phyloP scores from a whole-genome alignment of 2,113 vertebrate species.

The Zeus faber region DNA sequence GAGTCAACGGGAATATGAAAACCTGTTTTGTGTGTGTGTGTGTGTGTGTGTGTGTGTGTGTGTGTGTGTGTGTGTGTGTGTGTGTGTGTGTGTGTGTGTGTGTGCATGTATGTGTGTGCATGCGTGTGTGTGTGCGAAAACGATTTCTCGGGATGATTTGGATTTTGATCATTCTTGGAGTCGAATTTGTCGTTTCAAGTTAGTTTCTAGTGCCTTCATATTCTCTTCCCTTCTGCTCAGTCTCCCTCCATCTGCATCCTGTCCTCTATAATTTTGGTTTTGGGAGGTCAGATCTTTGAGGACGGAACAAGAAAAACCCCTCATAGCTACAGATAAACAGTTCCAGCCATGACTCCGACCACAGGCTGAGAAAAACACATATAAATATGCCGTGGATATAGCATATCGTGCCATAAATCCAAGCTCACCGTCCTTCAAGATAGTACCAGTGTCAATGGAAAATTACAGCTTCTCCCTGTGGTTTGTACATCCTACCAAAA shows the following conservation, averaged over 20 bases:
- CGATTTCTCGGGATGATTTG: no score
- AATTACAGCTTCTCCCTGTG: constrained; percentile 40
- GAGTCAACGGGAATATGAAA: no score
- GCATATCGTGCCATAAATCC: constrained; percentile 36
- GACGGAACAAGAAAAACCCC: constrained; percentile 29
- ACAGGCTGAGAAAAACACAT: constrained; percentile 19
- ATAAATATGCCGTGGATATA: constrained; percentile 32
- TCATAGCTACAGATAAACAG: constrained; percentile 13
- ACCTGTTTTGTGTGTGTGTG: no score
- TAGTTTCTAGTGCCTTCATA: no score
- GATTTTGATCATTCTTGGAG: no score
- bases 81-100: not conserved
- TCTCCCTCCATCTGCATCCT: no score
- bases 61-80: constrained; percentile 9
- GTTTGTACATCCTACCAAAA: no score
- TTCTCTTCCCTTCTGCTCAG: no score
- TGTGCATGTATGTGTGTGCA: not conserved
- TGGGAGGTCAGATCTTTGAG: constrained; percentile 32
- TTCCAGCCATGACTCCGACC: constrained; percentile 37
- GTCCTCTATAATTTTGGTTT: constrained; percentile 66
- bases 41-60: no score
- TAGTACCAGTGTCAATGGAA: constrained; percentile 37
- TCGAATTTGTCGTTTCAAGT: no score
- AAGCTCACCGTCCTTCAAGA: constrained; percentile 33
- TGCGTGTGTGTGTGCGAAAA: constrained; percentile 7